Conservation (phyloP, 2,113 vertebrate species). For the Uria aalge region DNA sequence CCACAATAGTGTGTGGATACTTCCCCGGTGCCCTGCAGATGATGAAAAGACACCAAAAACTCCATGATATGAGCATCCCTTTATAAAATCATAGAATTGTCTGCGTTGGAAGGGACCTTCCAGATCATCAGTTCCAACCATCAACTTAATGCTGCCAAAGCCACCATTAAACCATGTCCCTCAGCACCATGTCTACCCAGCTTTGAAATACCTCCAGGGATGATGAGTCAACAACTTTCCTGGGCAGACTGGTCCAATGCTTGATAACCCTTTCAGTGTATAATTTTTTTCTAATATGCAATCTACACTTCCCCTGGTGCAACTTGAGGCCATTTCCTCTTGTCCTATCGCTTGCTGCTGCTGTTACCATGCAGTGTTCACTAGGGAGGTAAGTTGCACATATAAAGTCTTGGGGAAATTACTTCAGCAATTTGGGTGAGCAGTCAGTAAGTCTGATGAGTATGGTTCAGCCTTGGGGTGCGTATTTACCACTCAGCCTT, state of each 20-base stretch:
- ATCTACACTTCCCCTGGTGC: not conserved
- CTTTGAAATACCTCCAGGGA: not conserved
- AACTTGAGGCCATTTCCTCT: not conserved
- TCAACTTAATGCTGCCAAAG: not conserved
- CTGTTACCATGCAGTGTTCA: fast-evolving
- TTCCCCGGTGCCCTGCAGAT: not conserved
- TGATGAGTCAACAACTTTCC: not conserved
- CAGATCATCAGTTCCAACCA: not conserved
- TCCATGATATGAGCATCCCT: not conserved
- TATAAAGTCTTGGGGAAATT: not conserved
- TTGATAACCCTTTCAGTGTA: not conserved
- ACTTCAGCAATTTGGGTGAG: not conserved
- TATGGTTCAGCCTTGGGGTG: not conserved
- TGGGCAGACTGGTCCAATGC: not conserved
- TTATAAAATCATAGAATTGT: not conserved
- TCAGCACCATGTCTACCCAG: not conserved
- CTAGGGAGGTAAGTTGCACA: not conserved
- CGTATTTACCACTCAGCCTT: not conserved
- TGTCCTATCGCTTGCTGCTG: not conserved
- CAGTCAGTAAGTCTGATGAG: not conserved
- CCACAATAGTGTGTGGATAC: too few relatives aligned
- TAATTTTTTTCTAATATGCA: not conserved
- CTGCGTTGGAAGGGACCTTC: not conserved
- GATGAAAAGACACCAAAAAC: not conserved
- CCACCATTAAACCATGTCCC: not conserved